Evolutionary conservation across 2,888 invertebrate genomes (phyloP), one percentile per base, ranked within the genome.

Genomic region (Argyra leucocephala): DNA sequence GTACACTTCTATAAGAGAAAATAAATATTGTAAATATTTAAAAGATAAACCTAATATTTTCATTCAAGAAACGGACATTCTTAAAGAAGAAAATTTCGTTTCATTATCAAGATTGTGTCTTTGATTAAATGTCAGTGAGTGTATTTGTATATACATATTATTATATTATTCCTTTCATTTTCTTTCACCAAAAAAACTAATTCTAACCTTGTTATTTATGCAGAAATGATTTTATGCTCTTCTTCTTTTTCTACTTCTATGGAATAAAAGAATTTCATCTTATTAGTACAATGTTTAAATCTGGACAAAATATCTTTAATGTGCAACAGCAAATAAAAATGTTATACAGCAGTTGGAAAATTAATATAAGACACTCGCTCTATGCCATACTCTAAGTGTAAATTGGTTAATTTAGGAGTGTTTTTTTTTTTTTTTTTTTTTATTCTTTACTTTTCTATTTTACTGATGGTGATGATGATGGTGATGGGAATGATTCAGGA

Each of bases 241-340:
- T 37, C 12, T 37, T 15, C 7, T 37, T 37, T 37, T 37, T 37
- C 10, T 37, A 9, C 18, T 48, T 48, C 48, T 18, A 48, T 18
- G 48, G 18, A 48, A 48, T 48, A 48, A 18, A 18, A 48, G 18
- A 48, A 15, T 48, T 48, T 5, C 7, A 48, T 12, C 48, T 48
- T 48, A 48, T 48, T 48, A 48, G 48, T 18, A 48, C 48, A 48
- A 18, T 48, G 18, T 48, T 31, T 18, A 48, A 48, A 48, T 48
- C 48, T 48, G 48, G 48, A 48, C 48, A 48, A 48, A 48, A 48
- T 48, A 48, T 48, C 48, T 48, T 2, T 48, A 48, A 48, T 48
- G 48, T 48, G 48, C 48, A 48, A 48, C 18, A 48, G 48, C 48
- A 18, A 48, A 18, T 18, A 48, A 48, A 48, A 18, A 48, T 18